Evolutionary conservation across 1,140 invertebrate genomes (phyloP), one percentile per base, ranked within the genome.

Genomic region (Dufourea novaeangliae): DNA sequence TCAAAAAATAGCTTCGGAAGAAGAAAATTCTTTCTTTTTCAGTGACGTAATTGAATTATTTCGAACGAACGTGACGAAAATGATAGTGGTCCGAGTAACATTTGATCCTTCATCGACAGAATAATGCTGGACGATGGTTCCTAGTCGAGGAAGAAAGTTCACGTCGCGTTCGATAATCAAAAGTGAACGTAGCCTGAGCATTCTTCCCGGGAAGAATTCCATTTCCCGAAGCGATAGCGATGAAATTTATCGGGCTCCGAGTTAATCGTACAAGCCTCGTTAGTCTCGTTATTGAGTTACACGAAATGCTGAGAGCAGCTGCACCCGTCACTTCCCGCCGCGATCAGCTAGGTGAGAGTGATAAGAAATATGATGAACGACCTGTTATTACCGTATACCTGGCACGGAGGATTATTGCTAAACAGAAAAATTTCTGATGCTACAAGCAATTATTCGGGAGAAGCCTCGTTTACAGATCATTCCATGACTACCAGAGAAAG

Each of bases 311-410:
- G 82, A 84, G 82, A 80, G 66, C 78, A 84, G 83, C 82, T 84
- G 83, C 72, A 72, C 67, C 72, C 73, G 78, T 84, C 83, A 80
- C 71, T 84, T 84, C 78, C 41, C 34, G 69, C 82, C 52, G 37
- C 72, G 82, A 84, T 84, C 83, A 77, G 64, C 78, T 61, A 50
- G 56, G 39, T 64, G 75, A 69, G 82, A 84, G 73, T 84, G 83
- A 84, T 84, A 84, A 84, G 83, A 78, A 84, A 71, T 71, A 80
- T 84, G 83, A 84, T 84, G 73, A 52, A 84, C 83, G 83, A 84
- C 62, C 82, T 59, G 62, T 67, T 73, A 78, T 67, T 50, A 66
- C 61, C 67, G 46, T 79, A 75, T 61, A 66, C 76, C 67, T 63
- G 75, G 44, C 46, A 41, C 46, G 62, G 34, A 52, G 70, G 68